A percentile compares a stretch with the other conserved stretches of the same genome.
These are phyloP conservation scores for Phyllostomus hastatus DNA, from an alignment of 2,113 vertebrate genomes.

Conservation along the genomic window DNA sequence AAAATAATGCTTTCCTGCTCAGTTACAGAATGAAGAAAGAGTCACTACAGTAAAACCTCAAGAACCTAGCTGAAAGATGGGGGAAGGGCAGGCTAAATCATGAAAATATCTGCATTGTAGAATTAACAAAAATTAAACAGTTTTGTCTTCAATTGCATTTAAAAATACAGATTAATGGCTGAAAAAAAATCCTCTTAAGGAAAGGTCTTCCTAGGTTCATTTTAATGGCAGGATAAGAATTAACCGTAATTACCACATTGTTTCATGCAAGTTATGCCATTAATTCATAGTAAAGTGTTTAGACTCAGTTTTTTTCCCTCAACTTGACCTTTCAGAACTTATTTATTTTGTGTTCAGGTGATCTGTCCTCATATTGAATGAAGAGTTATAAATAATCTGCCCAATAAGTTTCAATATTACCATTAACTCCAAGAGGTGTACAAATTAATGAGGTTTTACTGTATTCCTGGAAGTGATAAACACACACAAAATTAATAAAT, in stretches of 20 bases:
- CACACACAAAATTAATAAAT: not conserved
- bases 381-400: slow-evolving; percentile 44
- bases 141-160: not conserved
- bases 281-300: not conserved
- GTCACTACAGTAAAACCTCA: slow-evolving; percentile 70
- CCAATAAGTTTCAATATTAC: slow-evolving; percentile 8
- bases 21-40: not conserved
- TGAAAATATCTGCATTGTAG: not conserved
- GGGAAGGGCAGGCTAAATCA: not conserved
- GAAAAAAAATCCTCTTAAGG: not conserved
- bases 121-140: not conserved
- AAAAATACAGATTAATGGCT: not conserved
- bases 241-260: not conserved
- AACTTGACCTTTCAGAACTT: not conserved
- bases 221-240: not conserved
- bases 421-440: slow-evolving; percentile 41
- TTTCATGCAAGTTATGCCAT: not conserved
- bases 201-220: not conserved
- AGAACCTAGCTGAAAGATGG: not conserved
- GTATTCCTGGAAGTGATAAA: not conserved
- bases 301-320: not conserved
- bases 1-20: slow-evolving; percentile 81
- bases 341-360: not conserved
- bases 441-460: slow-evolving; percentile 72
- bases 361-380: not conserved